These are phyloP conservation scores for Thymelicus lineola DNA, from an alignment of 2,888 invertebrate genomes.

Conservation along the genomic window DNA sequence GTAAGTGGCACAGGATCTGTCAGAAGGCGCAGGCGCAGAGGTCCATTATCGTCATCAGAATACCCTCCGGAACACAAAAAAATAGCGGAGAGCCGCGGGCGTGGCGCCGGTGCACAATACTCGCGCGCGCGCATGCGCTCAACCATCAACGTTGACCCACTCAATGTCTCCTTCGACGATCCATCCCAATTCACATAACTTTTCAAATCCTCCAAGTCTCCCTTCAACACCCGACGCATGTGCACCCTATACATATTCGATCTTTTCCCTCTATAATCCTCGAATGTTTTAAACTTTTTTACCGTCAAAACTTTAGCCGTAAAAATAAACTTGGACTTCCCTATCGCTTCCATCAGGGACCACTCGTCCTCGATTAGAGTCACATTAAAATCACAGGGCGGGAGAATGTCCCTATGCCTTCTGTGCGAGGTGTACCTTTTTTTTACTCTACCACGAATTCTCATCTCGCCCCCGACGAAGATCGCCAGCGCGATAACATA, in stretches of 20 bases:
- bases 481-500: constrained; percentile 75
- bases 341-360: constrained; percentile 81
- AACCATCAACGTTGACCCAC: constrained; percentile 71
- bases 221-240: constrained; percentile 77
- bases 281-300: constrained; percentile 68
- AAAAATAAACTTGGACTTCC: constrained; percentile 80
- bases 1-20: constrained; percentile 83
- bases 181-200: constrained; percentile 67
- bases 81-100: constrained; percentile 78
- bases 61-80: constrained; percentile 72
- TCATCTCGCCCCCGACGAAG: constrained; percentile 73
- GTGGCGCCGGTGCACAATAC: constrained; percentile 73
- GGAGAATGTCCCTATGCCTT: constrained; percentile 73
- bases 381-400: constrained; percentile 80
- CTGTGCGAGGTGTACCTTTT: constrained; percentile 73
- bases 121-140: constrained; percentile 68
- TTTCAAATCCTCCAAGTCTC: constrained; percentile 70
- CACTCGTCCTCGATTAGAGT: constrained; percentile 81
- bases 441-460: constrained; percentile 79
- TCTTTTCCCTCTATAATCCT: constrained; percentile 59
- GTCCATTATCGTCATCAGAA: constrained; percentile 59
- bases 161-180: constrained; percentile 62
- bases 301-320: constrained; percentile 81
- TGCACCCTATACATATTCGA: constrained; percentile 78
- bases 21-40: constrained; percentile 64